Percentiles rank a stretch among this genome's conserved stretches.
These are phyloP conservation scores for Erpornis zantholeuca DNA, from an alignment of 2,113 vertebrate genomes.

Conservation along the genomic window DNA sequence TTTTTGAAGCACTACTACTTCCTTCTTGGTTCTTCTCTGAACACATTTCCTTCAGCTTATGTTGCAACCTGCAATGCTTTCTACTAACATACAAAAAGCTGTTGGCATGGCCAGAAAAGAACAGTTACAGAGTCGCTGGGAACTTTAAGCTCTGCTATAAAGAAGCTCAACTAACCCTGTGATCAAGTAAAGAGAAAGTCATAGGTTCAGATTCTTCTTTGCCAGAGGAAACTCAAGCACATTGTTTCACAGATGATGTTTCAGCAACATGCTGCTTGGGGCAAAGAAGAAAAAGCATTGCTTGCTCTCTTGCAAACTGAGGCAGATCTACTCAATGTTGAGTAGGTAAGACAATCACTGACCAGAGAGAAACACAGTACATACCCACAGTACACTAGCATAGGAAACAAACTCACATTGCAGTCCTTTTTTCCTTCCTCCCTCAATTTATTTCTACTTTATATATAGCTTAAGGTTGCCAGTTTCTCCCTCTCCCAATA, in stretches of 20 bases:
- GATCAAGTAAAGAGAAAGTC: neutral
- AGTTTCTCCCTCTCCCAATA: neutral
- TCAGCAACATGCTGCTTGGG: neutral
- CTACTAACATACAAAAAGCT: neutral
- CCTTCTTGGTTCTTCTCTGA: neutral
- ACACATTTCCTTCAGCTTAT: neutral
- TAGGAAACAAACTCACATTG: neutral
- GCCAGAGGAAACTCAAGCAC: neutral
- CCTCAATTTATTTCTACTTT: neutral
- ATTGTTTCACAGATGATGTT: neutral
- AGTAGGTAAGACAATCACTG: neutral
- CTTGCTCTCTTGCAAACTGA: neutral
- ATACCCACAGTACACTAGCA: neutral
- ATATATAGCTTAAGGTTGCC: neutral
- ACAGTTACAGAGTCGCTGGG: neutral
- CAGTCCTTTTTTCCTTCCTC: neutral
- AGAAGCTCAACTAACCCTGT: neutral
- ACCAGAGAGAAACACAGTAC: neutral
- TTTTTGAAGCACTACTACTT: neutral
- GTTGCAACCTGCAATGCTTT: neutral
- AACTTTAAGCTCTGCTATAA: neutral
- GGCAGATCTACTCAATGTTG: neutral
- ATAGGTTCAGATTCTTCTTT: neutral
- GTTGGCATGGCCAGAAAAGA: neutral
- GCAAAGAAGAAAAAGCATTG: neutral